Evolutionary conservation across 2,888 invertebrate species (phyloP).

Genomic region (Harpalus rubripes): DNA sequence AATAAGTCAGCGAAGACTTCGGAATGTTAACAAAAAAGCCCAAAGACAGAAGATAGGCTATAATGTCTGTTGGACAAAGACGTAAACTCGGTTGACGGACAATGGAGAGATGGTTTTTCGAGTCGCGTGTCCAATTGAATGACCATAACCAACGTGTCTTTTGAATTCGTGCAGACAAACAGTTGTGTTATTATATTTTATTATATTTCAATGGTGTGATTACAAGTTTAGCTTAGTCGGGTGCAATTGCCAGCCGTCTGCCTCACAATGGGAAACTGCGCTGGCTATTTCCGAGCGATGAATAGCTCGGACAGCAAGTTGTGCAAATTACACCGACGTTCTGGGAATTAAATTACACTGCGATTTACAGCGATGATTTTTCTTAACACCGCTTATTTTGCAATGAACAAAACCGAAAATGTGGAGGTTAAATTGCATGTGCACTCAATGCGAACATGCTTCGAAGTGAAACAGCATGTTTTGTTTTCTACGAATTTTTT

Average conservation of each 20-base stretch:
- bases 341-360: slow-evolving; percentile 48
- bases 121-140: slow-evolving; percentile 72
- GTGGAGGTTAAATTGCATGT: background rate
- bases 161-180: slow-evolving; percentile 68
- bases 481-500: background rate
- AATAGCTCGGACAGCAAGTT: slow-evolving; percentile 50
- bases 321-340: slow-evolving; percentile 42
- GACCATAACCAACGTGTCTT: slow-evolving; percentile 70
- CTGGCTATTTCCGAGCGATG: slow-evolving; percentile 30
- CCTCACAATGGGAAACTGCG: slow-evolving; percentile 52
- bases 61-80: slow-evolving; percentile 53
- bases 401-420: slow-evolving; percentile 33
- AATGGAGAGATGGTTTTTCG: slow-evolving; percentile 57
- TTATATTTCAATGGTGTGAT: slow-evolving; percentile 60
- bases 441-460: background rate
- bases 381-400: slow-evolving; percentile 44
- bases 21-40: slow-evolving; percentile 53
- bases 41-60: slow-evolving; percentile 22
- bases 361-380: slow-evolving; percentile 29
- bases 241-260: slow-evolving; percentile 50
- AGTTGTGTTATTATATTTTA: slow-evolving; percentile 58
- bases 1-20: slow-evolving; percentile 39
- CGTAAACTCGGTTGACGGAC: slow-evolving; percentile 49
- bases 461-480: background rate
- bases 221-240: slow-evolving; percentile 25